A percentile compares a stretch with the other conserved stretches of the same genome.
These are phyloP conservation scores for Chelonoidis abingdonii DNA, from an alignment of 2,113 vertebrate genomes.

Conservation along the genomic window DNA sequence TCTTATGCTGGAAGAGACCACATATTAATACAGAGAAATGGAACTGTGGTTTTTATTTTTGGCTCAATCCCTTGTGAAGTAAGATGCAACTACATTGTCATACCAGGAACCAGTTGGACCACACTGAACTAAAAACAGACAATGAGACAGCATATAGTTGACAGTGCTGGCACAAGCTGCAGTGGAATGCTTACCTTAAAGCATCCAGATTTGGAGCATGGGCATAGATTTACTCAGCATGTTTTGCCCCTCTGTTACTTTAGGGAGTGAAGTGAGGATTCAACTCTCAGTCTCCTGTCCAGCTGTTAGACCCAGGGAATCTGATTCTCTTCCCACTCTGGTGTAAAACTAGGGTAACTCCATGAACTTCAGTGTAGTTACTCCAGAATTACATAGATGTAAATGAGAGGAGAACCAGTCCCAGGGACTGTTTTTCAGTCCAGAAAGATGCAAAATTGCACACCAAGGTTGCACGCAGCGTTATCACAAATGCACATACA, in stretches of 20 bases:
- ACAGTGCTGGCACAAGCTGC: neutral
- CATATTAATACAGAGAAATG: neutral
- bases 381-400: neutral
- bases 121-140: constrained; percentile 61
- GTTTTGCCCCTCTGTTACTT: neutral
- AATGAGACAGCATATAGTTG: neutral
- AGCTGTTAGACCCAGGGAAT: neutral
- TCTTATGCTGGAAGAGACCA: neutral
- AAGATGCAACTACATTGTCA: neutral
- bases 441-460: neutral
- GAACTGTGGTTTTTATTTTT: neutral
- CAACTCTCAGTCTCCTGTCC: neutral
- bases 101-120: constrained; percentile 54
- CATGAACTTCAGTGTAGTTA: neutral
- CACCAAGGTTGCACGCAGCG: neutral
- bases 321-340: neutral
- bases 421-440: neutral
- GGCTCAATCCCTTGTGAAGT: neutral
- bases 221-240: neutral
- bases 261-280: neutral
- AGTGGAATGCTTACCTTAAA: neutral
- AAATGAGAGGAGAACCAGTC: neutral
- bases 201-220: neutral
- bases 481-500: neutral
- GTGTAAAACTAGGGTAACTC: neutral